Evolutionary conservation across 2,888 invertebrate genomes (phyloP), one percentile per base, ranked within the genome.

Genomic region (Teleogryllus oceanicus): DNA sequence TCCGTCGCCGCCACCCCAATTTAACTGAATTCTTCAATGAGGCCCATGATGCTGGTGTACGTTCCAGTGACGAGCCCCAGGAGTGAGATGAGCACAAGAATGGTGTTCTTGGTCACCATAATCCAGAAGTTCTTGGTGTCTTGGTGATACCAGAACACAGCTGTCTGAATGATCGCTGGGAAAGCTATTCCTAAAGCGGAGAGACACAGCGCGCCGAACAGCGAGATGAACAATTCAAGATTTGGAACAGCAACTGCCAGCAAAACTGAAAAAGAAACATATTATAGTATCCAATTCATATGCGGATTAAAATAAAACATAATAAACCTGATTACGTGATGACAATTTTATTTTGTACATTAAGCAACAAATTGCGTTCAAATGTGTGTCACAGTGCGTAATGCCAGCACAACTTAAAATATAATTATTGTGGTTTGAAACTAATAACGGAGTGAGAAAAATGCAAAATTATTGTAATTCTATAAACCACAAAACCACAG

Each of bases 181-280:
- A 97, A 94, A 2, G 96, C 94, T 77, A 98, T 89, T 0, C 97
- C 97, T 80, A 97, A 89, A 0, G 94, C 94, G 0, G 97, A 96
- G 77, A 96, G 89, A 83, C 96, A 96, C 2, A 97, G 89, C 0
- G 97, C 96, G n/a, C 97, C 97, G 82, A 94, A 92, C 78, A 94
- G 87, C 0, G 94, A 93, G 83, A 94, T 94, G 88, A 94, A 93
- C 8, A 94, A 88, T 75, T 92, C 92, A 85, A 97, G 87, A 84
- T 94, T 92, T 0, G 97, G 97, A 81, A 97, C 94, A 0, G 94
- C 92, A 11, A 94, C 93, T 1, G 97, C 97, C 84, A 96, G 85
- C 50, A 80, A 74, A 37, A 81, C 81, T 81, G 79, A 13, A 76
- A 76, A 75, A 50, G 49, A 51, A 74, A 49, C 24, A 37, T 37